Percentiles rank a stretch among this genome's conserved stretches.
These are phyloP conservation scores for Cephus pulcher DNA, from an alignment of 2,888 invertebrate species.

Conservation along the genomic window DNA sequence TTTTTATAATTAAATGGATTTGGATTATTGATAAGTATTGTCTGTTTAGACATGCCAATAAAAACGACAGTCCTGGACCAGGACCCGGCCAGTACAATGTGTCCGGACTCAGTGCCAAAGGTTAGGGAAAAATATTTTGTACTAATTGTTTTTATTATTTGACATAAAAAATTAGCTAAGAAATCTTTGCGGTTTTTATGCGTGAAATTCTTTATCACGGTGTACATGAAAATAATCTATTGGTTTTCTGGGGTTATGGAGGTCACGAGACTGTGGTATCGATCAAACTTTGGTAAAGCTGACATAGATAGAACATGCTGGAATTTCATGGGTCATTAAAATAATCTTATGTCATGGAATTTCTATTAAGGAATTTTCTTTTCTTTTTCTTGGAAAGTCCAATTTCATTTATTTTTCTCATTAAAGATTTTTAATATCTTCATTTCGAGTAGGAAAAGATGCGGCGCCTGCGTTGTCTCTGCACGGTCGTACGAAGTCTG, in stretches of 20 bases:
- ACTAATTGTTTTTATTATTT: background rate
- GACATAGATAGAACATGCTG: background rate
- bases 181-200: background rate
- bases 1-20: background rate
- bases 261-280: conserved; percentile 23
- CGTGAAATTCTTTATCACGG: background rate
- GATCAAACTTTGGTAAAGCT: conserved; percentile 33
- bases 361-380: background rate
- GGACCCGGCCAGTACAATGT: conserved; percentile 93
- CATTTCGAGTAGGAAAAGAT: conserved; percentile 71
- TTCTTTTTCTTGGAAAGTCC: background rate
- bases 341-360: background rate
- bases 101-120: conserved; percentile 86
- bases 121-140: conserved; percentile 58
- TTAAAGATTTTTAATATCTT: background rate
- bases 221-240: background rate
- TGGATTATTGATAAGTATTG: background rate
- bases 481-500: conserved; percentile 81
- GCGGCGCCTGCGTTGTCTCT: conserved; percentile 82
- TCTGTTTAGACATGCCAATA: conserved; percentile 64
- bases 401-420: background rate
- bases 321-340: background rate
- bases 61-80: conserved; percentile 77
- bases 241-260: background rate
- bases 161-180: background rate